Conservation (phyloP, 64 coral and sea anemone species). For the Porites lutea region DNA sequence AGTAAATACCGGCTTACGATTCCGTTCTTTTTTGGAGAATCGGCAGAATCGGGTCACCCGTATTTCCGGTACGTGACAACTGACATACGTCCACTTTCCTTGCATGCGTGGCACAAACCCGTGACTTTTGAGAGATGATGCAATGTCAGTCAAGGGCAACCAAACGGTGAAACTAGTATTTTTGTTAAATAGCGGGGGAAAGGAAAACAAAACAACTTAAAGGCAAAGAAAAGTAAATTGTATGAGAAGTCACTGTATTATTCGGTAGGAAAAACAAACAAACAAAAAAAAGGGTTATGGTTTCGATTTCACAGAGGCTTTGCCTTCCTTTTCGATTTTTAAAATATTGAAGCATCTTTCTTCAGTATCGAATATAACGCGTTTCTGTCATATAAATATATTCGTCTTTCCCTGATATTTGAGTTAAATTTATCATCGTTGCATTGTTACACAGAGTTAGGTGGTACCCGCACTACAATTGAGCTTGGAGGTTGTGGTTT, state of each 20-base stretch:
- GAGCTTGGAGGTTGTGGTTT: too few species aligned
- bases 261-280: too few species aligned
- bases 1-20: neutral
- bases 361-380: too few species aligned
- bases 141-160: conserved; percentile 30
- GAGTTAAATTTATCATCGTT: too few species aligned
- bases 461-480: too few species aligned
- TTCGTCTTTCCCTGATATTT: too few species aligned
- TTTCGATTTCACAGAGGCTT: too few species aligned
- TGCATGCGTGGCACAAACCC: neutral
- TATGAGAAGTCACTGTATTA: neutral
- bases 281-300: too few species aligned
- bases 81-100: neutral
- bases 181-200: neutral
- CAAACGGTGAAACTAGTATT: neutral
- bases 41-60: neutral
- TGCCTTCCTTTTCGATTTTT: too few species aligned
- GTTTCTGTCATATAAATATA: too few species aligned
- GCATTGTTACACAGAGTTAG: too few species aligned
- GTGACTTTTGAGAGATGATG: neutral
- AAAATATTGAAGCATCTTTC: too few species aligned
- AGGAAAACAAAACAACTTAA: neutral
- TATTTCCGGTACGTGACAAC: conserved; percentile 10
- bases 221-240: neutral
- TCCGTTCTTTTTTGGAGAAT: neutral